Conservation (phyloP, 53 echinoderm and acorn worm genomes). For the Luidia sarsii region DNA sequence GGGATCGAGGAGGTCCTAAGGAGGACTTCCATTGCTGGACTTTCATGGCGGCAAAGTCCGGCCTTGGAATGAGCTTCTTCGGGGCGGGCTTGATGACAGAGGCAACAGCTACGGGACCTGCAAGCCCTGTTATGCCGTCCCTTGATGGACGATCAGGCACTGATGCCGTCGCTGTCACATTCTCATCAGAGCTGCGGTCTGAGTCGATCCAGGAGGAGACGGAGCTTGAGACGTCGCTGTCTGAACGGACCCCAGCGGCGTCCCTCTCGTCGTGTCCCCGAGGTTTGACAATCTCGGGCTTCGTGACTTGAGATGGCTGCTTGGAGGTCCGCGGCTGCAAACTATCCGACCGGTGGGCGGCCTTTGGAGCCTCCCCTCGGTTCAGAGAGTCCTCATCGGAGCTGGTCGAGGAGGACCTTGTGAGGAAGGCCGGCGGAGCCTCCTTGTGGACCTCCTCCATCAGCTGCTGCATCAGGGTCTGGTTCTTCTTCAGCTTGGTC, state of each 20-base stretch:
- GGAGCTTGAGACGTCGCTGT: constrained; percentile 44
- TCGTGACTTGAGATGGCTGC: not conserved
- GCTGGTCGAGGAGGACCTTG: not conserved
- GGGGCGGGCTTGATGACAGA: not conserved
- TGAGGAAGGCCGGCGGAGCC: not conserved
- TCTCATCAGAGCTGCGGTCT: constrained; percentile 35
- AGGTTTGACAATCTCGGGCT: not conserved
- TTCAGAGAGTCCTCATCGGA: not conserved
- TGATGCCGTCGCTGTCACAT: not conserved
- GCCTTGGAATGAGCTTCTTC: constrained; percentile 17
- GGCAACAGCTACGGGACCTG: no score
- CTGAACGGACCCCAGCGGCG: not conserved
- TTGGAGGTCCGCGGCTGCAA: not conserved
- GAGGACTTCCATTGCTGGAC: constrained; percentile 40
- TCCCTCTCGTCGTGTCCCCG: not conserved
- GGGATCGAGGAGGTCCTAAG: not conserved
- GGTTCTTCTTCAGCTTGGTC: constrained; percentile 55
- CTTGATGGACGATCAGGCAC: not conserved
- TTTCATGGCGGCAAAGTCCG: constrained; percentile 48
- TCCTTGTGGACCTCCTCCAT: constrained; percentile 29
- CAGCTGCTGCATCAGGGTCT: constrained; percentile 32
- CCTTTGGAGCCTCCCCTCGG: no score
- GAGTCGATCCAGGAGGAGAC: constrained; percentile 47
- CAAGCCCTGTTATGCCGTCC: no score
- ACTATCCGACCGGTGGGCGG: no score